Percentiles rank a stretch among this genome's conserved stretches.
Conservation (phyloP, 1,140 invertebrate species). For the Solenopsis invicta region DNA sequence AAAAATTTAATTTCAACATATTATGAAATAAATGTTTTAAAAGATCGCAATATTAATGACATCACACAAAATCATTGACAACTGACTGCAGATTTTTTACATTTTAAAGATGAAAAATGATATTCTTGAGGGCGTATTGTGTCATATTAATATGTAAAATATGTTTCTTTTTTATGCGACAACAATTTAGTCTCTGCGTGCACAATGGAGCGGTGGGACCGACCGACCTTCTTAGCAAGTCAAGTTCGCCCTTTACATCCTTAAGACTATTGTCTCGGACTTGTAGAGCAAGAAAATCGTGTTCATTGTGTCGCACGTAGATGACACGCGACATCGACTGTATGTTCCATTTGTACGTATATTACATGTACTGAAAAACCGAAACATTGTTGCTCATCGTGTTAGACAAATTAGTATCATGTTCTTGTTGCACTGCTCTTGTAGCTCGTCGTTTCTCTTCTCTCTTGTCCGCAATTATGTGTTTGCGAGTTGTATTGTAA, state of each 20-base stretch:
- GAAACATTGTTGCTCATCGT: conserved; percentile 70
- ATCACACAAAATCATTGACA: background rate
- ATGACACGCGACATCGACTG: conserved; percentile 75
- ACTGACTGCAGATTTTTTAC: background rate
- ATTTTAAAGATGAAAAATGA: background rate
- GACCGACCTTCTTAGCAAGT: conserved; percentile 71
- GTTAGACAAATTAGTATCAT: conserved; percentile 77
- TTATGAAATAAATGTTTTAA: background rate
- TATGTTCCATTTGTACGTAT: conserved; percentile 70
- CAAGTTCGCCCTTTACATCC: conserved; percentile 75
- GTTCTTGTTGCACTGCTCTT: conserved; percentile 67
- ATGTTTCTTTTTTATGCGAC: conserved; percentile 31
- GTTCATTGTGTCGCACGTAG: conserved; percentile 74
- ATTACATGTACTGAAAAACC: conserved; percentile 72
- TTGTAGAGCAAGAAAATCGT: conserved; percentile 73
- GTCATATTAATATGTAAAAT: conserved; percentile 23
- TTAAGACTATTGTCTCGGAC: conserved; percentile 74
- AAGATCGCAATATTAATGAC: background rate
- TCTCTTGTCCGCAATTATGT: background rate
- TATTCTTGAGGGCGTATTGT: background rate
- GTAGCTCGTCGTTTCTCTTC: conserved; percentile 21
- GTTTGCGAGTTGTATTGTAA: background rate
- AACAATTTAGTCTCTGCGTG: conserved; percentile 15
- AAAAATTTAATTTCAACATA: conserved; percentile 9
- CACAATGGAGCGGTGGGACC: conserved; percentile 43